A percentile compares a stretch with the other conserved stretches of the same genome.
Conservation (phyloP, 1,140 invertebrate species). For the Heterodera carotae region DNA sequence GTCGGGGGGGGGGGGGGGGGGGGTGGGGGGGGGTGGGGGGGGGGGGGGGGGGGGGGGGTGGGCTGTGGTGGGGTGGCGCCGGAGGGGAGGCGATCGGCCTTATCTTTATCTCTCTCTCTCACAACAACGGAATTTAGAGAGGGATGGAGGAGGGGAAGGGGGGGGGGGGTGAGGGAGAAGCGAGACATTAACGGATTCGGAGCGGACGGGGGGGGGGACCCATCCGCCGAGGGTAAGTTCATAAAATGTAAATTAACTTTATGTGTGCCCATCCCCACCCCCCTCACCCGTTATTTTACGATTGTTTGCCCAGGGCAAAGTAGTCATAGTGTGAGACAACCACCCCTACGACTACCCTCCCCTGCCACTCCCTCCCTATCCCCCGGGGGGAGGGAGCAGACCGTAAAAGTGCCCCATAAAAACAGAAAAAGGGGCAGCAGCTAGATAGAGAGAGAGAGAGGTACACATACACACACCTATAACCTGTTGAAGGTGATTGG, state of each 20-base stretch:
- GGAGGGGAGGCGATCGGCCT: background rate
- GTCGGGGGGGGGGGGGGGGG: too few species aligned
- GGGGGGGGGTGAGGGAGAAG: background rate
- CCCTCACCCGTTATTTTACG: conserved; percentile 5
- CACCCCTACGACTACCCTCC: too few species aligned
- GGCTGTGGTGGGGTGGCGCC: too few species aligned
- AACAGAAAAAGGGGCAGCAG: background rate
- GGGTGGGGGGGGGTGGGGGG: too few species aligned
- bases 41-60: too few species aligned
- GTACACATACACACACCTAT: too few species aligned
- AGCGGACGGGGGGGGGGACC: conserved; percentile 2
- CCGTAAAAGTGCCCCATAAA: conserved; percentile 9
- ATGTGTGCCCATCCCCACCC: background rate
- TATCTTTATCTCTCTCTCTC: conserved; percentile 9
- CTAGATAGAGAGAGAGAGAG: too few species aligned
- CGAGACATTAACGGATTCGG: background rate
- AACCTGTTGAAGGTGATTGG: conserved; percentile 6
- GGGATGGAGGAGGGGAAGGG: background rate
- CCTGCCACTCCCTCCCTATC: background rate
- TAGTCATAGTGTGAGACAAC: background rate
- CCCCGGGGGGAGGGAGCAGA: background rate
- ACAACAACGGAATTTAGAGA: background rate
- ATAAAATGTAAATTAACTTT: conserved; percentile 38
- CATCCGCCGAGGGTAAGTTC: conserved; percentile 9
- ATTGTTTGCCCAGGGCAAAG: conserved; percentile 29